phyloP scores from a whole-genome alignment of 2,113 vertebrate species.

The Cephalopholis sonnerati region DNA sequence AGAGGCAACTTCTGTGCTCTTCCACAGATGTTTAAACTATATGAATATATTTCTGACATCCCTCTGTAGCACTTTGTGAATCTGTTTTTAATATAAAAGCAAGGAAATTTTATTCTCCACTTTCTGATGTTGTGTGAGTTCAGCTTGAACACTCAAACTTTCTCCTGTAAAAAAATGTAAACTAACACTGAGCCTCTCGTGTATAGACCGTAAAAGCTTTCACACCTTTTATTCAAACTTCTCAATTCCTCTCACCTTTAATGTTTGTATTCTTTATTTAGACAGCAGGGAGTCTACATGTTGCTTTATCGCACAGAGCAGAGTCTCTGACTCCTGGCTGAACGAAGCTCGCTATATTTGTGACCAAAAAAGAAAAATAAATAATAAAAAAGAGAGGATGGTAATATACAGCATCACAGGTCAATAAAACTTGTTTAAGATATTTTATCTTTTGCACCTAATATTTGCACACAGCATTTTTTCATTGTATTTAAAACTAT shows the following conservation, averaged over 20 bases:
- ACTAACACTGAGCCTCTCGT: not conserved
- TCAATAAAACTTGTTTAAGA: not conserved
- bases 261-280: not conserved
- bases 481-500: not conserved
- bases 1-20: conserved; percentile 12
- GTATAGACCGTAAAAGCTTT: not conserved
- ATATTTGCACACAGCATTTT: not conserved
- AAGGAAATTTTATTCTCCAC: conserved; percentile 4
- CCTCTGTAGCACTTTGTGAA: conserved; percentile 18
- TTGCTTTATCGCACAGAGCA: not conserved
- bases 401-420: not conserved
- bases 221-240: not conserved
- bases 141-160: not conserved
- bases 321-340: not conserved
- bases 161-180: conserved; percentile 2
- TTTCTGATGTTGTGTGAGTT: conserved; percentile 8
- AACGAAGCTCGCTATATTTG: not conserved
- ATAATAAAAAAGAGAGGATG: not conserved
- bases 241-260: not conserved
- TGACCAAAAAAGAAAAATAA: not conserved
- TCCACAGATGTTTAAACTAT: conserved; percentile 41
- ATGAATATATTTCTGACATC: conserved; percentile 11
- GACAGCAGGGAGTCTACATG: not conserved
- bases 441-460: not conserved
- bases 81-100: conserved; percentile 6